Evolutionary conservation across 2,113 vertebrate species (phyloP).

Genomic region (Hystrix brachyura): DNA sequence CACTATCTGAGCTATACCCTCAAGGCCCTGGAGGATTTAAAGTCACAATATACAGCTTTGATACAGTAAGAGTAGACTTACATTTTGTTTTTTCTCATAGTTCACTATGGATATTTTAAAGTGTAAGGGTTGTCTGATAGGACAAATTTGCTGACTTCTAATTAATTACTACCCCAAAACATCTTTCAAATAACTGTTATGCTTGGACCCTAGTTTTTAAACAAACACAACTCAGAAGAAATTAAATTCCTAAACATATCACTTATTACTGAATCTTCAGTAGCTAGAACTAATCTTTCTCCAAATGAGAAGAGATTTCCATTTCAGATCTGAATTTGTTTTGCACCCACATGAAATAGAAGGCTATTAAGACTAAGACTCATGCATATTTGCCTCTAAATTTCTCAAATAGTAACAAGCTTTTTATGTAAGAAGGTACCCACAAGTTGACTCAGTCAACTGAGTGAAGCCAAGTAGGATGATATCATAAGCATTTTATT

Average conservation of each 20-base stretch:
- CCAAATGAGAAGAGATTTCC: neutral
- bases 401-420: constrained; percentile 8
- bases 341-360: neutral
- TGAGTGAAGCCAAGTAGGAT: neutral
- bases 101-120: constrained; percentile 45
- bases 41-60: neutral
- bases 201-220: neutral
- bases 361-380: neutral
- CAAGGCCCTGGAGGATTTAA: neutral
- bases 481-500: constrained; percentile 27
- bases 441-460: neutral
- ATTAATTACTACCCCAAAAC: neutral
- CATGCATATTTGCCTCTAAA: neutral
- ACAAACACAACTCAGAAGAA: neutral
- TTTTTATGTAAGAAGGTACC: neutral
- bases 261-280: constrained; percentile 1
- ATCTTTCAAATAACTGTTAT: constrained; percentile 12
- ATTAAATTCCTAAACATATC: neutral
- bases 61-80: neutral
- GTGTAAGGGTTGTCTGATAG: neutral
- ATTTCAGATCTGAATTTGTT: constrained; percentile 43
- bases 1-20: neutral
- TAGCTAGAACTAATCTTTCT: neutral
- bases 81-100: neutral
- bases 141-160: neutral